These are phyloP conservation scores for Mus musculus DNA, from an alignment of 2,113 vertebrate genomes.

Conservation along the genomic window DNA sequence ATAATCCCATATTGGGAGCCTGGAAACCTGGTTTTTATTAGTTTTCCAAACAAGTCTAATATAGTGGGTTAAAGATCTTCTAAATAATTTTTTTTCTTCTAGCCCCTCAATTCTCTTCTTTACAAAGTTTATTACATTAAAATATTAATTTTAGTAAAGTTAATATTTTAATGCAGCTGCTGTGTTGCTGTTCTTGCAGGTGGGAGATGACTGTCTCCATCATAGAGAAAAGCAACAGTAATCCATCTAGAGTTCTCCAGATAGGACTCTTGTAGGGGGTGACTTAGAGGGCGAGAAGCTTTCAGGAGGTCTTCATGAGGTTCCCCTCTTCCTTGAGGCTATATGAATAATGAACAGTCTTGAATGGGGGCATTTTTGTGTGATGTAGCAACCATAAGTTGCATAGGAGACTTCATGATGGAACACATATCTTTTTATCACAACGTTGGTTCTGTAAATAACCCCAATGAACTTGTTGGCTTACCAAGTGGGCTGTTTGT, in stretches of 20 bases:
- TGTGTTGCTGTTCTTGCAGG: background rate
- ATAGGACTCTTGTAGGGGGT: background rate
- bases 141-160: too few relatives aligned
- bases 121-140: background rate
- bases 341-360: background rate
- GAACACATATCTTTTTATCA: background rate
- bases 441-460: background rate
- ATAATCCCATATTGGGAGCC: background rate
- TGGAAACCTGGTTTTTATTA: background rate
- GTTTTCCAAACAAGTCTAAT: background rate
- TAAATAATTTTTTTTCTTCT: too few relatives aligned
- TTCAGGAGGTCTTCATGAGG: background rate
- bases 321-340: background rate
- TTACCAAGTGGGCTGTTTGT: too few relatives aligned
- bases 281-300: background rate
- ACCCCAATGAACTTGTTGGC: background rate
- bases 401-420: background rate
- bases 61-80: background rate
- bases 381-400: background rate
- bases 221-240: background rate
- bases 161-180: background rate
- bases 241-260: background rate
- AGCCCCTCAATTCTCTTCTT: background rate
- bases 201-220: background rate
- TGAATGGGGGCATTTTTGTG: background rate